phyloP scores from a whole-genome alignment of 64 coral and sea anemone species.

The Hydrozoanthus tunicans region DNA sequence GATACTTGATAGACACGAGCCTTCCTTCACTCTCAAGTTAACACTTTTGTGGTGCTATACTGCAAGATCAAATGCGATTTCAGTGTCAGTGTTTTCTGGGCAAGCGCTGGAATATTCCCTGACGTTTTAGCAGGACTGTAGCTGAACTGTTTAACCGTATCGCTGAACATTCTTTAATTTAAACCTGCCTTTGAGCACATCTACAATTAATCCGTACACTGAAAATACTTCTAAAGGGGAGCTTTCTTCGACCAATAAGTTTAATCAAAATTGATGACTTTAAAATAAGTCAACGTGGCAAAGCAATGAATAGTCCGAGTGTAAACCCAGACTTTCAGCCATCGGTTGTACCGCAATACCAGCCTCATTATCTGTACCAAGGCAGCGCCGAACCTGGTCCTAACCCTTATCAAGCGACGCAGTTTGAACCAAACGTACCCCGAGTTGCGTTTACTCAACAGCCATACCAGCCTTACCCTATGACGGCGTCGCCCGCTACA shows the following conservation, averaged over 20 bases:
- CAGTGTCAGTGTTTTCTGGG: no score
- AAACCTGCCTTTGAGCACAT: background rate
- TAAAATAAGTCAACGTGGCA: slow-evolving; percentile 17
- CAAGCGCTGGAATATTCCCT: no score
- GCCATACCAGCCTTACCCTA: slow-evolving; percentile 32
- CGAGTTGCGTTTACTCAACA: slow-evolving; percentile 39
- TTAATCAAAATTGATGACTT: slow-evolving; percentile 6
- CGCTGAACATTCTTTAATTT: background rate
- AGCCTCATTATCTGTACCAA: slow-evolving; percentile 40
- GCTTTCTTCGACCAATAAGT: background rate
- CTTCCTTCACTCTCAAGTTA: no score
- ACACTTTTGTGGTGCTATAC: no score
- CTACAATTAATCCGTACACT: background rate
- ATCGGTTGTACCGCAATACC: background rate
- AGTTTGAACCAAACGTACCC: background rate
- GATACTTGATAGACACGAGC: no score
- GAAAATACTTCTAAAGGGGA: background rate
- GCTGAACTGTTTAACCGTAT: no score
- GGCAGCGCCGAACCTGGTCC: background rate
- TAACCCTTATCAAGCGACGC: slow-evolving; percentile 7
- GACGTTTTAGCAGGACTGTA: no score
- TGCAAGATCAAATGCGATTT: no score
- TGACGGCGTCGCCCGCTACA: slow-evolving; percentile 12
- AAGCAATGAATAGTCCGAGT: background rate
- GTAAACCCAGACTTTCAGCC: background rate